phyloP scores from a whole-genome alignment of 2,888 invertebrate genomes.

The Trichacis sp. region DNA sequence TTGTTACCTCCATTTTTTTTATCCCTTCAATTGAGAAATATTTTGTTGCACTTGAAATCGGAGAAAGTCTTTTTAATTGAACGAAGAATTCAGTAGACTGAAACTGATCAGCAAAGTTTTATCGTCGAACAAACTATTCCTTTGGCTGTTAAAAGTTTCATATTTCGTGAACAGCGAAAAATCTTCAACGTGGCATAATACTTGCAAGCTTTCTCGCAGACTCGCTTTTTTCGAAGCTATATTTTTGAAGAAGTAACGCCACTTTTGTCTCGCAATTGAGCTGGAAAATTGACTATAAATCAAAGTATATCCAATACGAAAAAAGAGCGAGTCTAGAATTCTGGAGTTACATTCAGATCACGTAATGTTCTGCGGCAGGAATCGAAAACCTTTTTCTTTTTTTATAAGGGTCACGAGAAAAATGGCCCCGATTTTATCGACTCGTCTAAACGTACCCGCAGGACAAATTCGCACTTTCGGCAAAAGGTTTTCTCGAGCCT shows the following conservation, averaged over 20 bases:
- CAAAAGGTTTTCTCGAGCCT: conserved; percentile 48
- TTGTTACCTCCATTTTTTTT: background rate
- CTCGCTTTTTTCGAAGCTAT: background rate
- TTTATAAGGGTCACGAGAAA: conserved; percentile 37
- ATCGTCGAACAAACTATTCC: too few relatives aligned
- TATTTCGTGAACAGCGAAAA: background rate
- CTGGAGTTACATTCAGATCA: conserved; percentile 43
- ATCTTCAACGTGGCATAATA: too few relatives aligned
- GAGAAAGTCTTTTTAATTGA: too few relatives aligned
- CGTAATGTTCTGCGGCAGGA: conserved; percentile 46
- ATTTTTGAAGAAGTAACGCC: conserved; percentile 30
- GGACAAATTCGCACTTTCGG: conserved; percentile 63
- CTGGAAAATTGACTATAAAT: conserved; percentile 46
- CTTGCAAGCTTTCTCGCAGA: background rate
- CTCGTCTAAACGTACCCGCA: conserved; percentile 57
- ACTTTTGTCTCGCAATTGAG: conserved; percentile 42
- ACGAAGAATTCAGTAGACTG: too few relatives aligned
- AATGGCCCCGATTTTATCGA: conserved; percentile 54
- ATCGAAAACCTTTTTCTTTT: conserved; percentile 32
- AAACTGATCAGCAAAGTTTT: too few relatives aligned
- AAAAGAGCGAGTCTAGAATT: conserved; percentile 47
- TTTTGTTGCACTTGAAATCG: too few relatives aligned
- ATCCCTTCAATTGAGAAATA: too few relatives aligned
- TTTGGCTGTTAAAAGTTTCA: background rate
- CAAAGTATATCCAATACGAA: conserved; percentile 39